Percentiles rank a stretch among this genome's conserved stretches.
Conservation (phyloP, 2,113 vertebrate genomes). For the Alethe diademata region DNA sequence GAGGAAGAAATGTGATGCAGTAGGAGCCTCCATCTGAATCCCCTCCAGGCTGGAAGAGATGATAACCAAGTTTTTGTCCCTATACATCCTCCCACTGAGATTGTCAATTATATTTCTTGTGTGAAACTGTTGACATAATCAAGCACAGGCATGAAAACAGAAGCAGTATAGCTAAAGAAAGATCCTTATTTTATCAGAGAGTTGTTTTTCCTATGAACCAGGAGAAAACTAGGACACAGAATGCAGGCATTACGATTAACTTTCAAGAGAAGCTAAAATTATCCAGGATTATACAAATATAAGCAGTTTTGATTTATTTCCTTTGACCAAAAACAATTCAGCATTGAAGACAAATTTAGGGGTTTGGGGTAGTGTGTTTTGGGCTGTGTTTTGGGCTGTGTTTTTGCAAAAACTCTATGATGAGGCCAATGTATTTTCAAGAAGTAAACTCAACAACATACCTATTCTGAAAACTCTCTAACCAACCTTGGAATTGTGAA, state of each 20-base stretch:
- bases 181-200: background rate
- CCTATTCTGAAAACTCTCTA: background rate
- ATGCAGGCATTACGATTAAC: background rate
- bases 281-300: slow-evolving; percentile 50
- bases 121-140: background rate
- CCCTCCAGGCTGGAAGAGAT: background rate
- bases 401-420: background rate
- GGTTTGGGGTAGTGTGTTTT: background rate
- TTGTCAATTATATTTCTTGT: background rate
- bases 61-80: background rate
- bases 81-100: background rate
- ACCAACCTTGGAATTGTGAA: background rate
- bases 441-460: background rate
- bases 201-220: background rate
- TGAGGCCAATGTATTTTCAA: background rate
- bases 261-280: slow-evolving; percentile 45
- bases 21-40: background rate
- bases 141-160: background rate
- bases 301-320: background rate
- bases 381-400: background rate
- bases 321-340: background rate
- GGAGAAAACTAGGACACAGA: slow-evolving; percentile 47
- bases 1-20: background rate
- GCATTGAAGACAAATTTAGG: background rate
- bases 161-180: slow-evolving; percentile 1